Evolutionary conservation across 2,797 vertebrate species (phyloP).

Genomic region (Tokudaia muenninki): DNA sequence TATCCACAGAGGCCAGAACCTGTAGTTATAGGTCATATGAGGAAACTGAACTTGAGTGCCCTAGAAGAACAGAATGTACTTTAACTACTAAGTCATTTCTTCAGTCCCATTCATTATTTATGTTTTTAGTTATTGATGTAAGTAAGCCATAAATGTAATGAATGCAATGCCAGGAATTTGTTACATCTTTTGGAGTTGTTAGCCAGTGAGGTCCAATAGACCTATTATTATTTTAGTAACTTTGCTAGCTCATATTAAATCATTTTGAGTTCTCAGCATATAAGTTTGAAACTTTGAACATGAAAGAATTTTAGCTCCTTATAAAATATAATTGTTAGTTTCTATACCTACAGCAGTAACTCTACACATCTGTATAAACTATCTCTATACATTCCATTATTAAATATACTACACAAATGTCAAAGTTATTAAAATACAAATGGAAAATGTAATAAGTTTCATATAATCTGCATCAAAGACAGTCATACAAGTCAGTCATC

Average conservation of each 20-base stretch:
- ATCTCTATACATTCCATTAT: not conserved
- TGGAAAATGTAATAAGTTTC: not conserved
- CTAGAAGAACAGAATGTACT: no score
- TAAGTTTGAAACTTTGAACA: not conserved
- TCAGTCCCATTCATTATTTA: not conserved
- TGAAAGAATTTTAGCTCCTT: not conserved
- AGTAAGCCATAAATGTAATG: not conserved
- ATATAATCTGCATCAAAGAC: not conserved
- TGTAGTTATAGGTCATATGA: not conserved
- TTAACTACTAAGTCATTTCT: not conserved
- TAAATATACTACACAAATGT: not conserved
- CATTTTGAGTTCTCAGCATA: not conserved
- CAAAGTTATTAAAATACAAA: constrained; percentile 13
- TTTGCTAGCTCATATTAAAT: not conserved
- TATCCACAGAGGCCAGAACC: not conserved
- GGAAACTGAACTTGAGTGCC: not conserved
- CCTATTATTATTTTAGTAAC: not conserved
- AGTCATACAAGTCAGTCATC: not conserved
- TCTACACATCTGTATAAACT: not conserved
- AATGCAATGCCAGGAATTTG: no score
- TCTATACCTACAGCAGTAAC: not conserved
- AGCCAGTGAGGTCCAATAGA: not conserved
- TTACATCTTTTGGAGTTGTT: not conserved
- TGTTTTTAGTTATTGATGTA: not conserved
- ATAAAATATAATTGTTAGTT: not conserved